Base-by-base conservation (phyloP, 2,797 vertebrate species). In the Peromyscus nudipes region DNA sequence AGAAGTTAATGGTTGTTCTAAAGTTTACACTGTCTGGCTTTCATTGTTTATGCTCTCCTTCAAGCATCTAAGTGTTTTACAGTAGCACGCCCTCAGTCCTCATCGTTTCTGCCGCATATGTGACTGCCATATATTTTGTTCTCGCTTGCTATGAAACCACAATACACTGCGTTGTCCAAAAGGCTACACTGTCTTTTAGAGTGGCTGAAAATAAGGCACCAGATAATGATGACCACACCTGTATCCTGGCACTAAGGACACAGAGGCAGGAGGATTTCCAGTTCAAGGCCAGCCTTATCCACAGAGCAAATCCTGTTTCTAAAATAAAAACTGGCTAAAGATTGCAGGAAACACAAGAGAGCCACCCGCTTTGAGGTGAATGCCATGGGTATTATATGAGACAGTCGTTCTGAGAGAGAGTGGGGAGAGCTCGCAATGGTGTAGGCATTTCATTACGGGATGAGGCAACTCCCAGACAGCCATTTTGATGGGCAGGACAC, bases 1-100 rank as follows among this genome's bases (percentile, higher is more conserved):
- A 97, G n/a, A 81, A 92, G 49, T 64, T 79, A 77, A 10, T 89
- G 64, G 52, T 62, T 76, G 9, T 46, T 87, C 69, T 73, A 40
- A 92, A 55, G 81, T 71, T 86, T 77, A 46, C 1, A 94, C 12
- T 88, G 13, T 75, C 95, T 57, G 37, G 37, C 8, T 91, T 96
- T 69, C 60, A 37, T 40, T 82, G 49, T 65, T 86, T 29, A 77
- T 21, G 25, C 83, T 52, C 10, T 81, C 40, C 43, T 92, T 88
- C 27, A 93, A 93, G 64, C 55, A n/a, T 34, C 69, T 76, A 82
- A 87, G 57, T 79, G 57, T 8, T 37, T 79, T 60, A 57, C 1
- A 77, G 46, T 0, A 43, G 64, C 25, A 55, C 9, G 64, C 1
- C 65, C 27, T 55, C 19, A 29, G 23, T 40, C 57, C 46, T 91